Evolutionary conservation across 2,113 vertebrate genomes (phyloP), one percentile per base, ranked within the genome.

Genomic region (Hemiscyllium ocellatum): DNA sequence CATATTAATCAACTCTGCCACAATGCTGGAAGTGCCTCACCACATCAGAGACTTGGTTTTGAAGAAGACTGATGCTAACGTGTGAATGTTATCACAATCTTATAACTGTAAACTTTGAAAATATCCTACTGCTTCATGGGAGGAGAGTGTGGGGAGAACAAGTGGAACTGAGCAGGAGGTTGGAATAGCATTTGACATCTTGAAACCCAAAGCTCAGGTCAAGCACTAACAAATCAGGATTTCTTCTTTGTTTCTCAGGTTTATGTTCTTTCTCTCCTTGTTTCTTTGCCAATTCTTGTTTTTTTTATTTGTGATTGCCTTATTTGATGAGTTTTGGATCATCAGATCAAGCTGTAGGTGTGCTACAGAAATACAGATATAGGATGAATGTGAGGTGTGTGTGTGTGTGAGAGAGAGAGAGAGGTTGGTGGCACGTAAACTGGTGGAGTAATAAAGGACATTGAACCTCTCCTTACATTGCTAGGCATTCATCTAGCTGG

Each of bases 41-140:
- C 61, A 93, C 61, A 93, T 93, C 61, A 68, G 66, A 93, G 61
- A 17, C 37, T 68, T 91, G 52, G 68, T 70, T 72, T 33, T 33
- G 37, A 72, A 72, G 42, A 95, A 95, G 69, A 26, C 3, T 52
- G 22, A 95, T 50, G 37, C n/a, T 69, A 70, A 24, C 3, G 42
- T 95, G 68, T 95, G 47, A 52, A 72, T 52, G 94, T 72, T 10
- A 72, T 33, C 68, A 72, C 29, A 72, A 72, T 47, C 22, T 50
- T 95, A 42, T 95, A 72, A 69, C 42, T 95, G 42, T 56, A 89
- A 89, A 87, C 24, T 26, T 89, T 56, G 56, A 89, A 89, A 89
- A 90, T 33, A 3, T 26, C 29, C 13, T 52, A n/a, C 47, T 50
- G 86, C 26, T 29, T 33, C 56, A 90, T 33, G 50, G 87, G 50